Conservation (phyloP, 2,797 vertebrate species). For the Schizothorax lantsangensis region DNA sequence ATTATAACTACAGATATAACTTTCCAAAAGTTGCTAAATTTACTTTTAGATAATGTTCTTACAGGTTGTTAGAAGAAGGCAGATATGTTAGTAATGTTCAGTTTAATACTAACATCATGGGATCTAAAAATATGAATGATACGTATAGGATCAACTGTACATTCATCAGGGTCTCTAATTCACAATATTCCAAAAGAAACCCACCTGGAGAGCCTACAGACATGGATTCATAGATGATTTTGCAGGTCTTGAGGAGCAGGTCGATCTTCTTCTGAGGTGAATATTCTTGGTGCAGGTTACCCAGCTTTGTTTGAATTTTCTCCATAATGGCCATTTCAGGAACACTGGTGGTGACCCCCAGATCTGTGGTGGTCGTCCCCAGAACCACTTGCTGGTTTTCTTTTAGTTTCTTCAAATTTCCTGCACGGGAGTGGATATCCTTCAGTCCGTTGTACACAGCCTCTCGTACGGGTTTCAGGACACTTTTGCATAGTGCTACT, state of each 20-base stretch:
- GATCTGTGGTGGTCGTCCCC: constrained; percentile 91
- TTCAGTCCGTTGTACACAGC: constrained; percentile 84
- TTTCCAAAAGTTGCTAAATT: background rate
- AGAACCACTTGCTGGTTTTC: constrained; percentile 89
- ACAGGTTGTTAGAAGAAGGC: too few relatives aligned
- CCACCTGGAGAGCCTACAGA: constrained; percentile 88
- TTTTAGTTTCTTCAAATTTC: constrained; percentile 83
- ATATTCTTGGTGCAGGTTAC: constrained; percentile 89
- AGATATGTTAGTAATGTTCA: too few relatives aligned
- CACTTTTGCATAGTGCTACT: constrained; percentile 91
- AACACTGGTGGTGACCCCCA: constrained; percentile 91
- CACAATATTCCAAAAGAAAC: background rate
- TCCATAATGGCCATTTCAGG: constrained; percentile 89
- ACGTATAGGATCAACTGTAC: background rate
- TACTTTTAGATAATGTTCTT: too few relatives aligned
- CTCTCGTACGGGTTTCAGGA: constrained; percentile 92
- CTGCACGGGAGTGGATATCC: constrained; percentile 82
- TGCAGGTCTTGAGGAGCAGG: constrained; percentile 93
- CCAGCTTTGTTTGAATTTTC: constrained; percentile 90
- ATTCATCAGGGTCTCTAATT: background rate
- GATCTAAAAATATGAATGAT: background rate
- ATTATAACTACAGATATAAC: background rate
- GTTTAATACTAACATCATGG: background rate
- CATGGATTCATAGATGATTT: constrained; percentile 98
- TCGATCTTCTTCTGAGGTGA: constrained; percentile 97